Evolutionary conservation across 1,140 invertebrate species (phyloP).

Genomic region (Dolichoris vasculosae): DNA sequence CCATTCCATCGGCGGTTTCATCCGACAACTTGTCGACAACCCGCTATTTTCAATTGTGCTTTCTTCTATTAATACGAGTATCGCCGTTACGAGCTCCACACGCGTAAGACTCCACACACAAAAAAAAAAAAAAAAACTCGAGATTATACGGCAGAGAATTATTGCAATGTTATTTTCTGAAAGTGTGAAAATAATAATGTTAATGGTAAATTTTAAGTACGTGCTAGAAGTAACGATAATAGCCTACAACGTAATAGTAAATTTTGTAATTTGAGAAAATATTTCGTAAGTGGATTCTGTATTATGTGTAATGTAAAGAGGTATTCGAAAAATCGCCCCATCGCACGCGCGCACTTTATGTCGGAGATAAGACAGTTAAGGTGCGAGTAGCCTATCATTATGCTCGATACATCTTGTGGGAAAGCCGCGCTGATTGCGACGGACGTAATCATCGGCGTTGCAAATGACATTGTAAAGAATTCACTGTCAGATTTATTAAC

Average conservation of each 20-base stretch:
- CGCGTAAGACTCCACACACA: not conserved
- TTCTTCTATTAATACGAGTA: too few relatives aligned
- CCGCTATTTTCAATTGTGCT: too few relatives aligned
- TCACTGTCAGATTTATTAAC: conserved; percentile 8
- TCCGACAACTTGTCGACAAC: too few relatives aligned
- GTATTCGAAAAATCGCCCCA: not conserved
- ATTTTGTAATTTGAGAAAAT: conserved; percentile 51
- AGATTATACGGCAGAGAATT: not conserved
- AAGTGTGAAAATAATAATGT: conserved; percentile 46
- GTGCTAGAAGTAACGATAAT: conserved; percentile 46
- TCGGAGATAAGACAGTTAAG: conserved; percentile 22
- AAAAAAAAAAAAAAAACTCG: not conserved
- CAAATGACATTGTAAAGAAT: conserved; percentile 44
- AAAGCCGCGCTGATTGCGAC: conserved; percentile 18
- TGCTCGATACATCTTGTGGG: conserved; percentile 20
- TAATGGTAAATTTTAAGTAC: conserved; percentile 44
- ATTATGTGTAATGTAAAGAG: not conserved
- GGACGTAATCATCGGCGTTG: conserved; percentile 1
- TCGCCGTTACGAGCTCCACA: too few relatives aligned
- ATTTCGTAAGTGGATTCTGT: conserved; percentile 41
- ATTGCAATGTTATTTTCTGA: not conserved
- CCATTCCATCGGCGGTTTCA: too few relatives aligned
- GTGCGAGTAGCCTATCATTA: conserved; percentile 42
- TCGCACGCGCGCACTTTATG: not conserved
- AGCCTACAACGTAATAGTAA: not conserved